A percentile compares a stretch with the other conserved stretches of the same genome.
These are phyloP conservation scores for Rhinogobius similis DNA, from an alignment of 2,113 vertebrate species.

Conservation along the genomic window DNA sequence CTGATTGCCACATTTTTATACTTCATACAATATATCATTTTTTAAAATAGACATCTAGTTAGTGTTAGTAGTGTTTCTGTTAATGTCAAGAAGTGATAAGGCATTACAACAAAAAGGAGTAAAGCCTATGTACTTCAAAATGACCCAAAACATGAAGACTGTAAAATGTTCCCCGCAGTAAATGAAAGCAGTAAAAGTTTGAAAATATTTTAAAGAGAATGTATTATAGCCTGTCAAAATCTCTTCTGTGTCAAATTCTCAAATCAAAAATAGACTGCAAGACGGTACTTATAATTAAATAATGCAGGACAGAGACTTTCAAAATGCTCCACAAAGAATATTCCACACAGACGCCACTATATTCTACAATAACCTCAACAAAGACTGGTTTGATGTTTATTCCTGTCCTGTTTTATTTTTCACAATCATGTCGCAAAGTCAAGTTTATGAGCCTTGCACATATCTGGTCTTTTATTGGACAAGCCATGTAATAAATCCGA, in stretches of 20 bases:
- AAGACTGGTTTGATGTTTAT: neutral
- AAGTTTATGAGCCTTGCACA: neutral
- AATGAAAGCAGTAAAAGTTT: conserved; percentile 14
- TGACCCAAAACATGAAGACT: neutral
- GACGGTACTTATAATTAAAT: conserved; percentile 39
- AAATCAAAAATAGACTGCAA: conserved; percentile 37
- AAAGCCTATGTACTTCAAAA: neutral
- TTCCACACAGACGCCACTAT: conserved; percentile 8
- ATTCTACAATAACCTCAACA: neutral
- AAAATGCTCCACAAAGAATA: conserved; percentile 21
- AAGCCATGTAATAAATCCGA: conserved; percentile 28
- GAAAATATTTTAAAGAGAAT: conserved; percentile 42
- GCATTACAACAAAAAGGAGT: neutral
- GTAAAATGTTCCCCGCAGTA: conserved; percentile 11
- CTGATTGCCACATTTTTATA: no score
- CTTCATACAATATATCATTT: no score
- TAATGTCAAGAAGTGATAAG: neutral
- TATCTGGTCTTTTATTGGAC: conserved; percentile 10
- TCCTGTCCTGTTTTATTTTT: neutral
- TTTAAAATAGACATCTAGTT: neutral
- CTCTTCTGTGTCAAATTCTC: conserved; percentile 18
- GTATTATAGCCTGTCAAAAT: conserved; percentile 34
- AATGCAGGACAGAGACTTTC: conserved; percentile 33
- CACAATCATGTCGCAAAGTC: neutral
- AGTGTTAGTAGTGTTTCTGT: neutral